A percentile compares a stretch with the other conserved stretches of the same genome.
These are phyloP conservation scores for Hylaeus anthracinus DNA, from an alignment of 1,140 invertebrate genomes.

Conservation along the genomic window DNA sequence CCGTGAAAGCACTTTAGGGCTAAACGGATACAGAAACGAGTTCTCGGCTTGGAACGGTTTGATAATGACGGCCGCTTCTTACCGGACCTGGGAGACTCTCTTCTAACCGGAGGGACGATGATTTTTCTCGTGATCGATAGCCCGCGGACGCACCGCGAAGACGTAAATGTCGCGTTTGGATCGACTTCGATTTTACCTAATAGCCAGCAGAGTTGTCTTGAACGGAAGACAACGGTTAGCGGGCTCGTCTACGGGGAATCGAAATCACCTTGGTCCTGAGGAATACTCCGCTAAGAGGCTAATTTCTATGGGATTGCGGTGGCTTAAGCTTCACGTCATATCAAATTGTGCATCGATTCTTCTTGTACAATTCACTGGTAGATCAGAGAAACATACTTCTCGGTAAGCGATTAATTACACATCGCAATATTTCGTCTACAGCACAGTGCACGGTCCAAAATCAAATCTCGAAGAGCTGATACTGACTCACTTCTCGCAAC, in stretches of 20 bases:
- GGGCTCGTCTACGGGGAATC: not conserved
- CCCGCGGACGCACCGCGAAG: not conserved
- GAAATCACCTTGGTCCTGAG: too few species aligned
- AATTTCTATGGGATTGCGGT: too few species aligned
- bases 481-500: not conserved
- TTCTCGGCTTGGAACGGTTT: constrained; percentile 44
- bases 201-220: constrained; percentile 10
- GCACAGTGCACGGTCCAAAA: not conserved
- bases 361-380: too few species aligned
- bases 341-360: too few species aligned
- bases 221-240: not conserved
- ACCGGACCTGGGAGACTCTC: constrained; percentile 8
- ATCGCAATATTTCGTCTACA: not conserved
- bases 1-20: constrained; percentile 63
- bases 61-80: constrained; percentile 45
- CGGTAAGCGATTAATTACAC: not conserved
- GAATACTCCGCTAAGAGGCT: too few species aligned
- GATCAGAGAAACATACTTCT: too few species aligned
- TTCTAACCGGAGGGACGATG: not conserved
- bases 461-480: not conserved
- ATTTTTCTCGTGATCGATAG: constrained; percentile 11
- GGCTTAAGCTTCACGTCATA: too few species aligned
- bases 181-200: constrained; percentile 30
- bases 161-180: constrained; percentile 11
- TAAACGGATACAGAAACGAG: constrained; percentile 57